Evolutionary conservation across 1,140 invertebrate genomes (phyloP).

Genomic region (Wasmannia auropunctata): DNA sequence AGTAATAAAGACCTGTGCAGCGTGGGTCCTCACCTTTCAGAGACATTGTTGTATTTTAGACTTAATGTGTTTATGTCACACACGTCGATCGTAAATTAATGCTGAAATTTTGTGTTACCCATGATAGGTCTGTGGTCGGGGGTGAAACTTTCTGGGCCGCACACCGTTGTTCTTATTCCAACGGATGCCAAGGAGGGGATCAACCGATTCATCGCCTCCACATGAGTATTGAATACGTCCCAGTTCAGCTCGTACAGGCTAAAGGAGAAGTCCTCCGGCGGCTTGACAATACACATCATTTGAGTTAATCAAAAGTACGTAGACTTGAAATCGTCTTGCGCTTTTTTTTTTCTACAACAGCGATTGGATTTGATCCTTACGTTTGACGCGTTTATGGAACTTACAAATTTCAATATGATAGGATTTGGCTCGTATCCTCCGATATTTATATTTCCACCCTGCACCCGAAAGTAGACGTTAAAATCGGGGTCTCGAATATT

Average conservation of each 20-base stretch:
- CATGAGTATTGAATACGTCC: slow-evolving; percentile 92
- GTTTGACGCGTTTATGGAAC: slow-evolving; percentile 41
- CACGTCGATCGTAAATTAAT: neutral
- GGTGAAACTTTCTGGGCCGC: slow-evolving; percentile 95
- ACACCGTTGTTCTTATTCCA: slow-evolving; percentile 94
- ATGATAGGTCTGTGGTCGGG: slow-evolving; percentile 96
- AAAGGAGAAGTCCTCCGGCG: slow-evolving; percentile 92
- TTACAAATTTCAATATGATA: slow-evolving; percentile 90
- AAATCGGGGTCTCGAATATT: slow-evolving; percentile 95
- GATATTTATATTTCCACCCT: slow-evolving; percentile 92
- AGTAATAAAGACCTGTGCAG: slow-evolving; percentile 90
- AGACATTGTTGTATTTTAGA: slow-evolving; percentile 17
- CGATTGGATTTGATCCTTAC: neutral
- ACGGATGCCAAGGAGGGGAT: slow-evolving; percentile 90
- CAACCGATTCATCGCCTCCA: slow-evolving; percentile 90
- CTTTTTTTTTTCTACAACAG: neutral
- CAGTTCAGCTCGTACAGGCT: slow-evolving; percentile 94
- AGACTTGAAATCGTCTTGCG: neutral
- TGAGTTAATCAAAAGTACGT: neutral
- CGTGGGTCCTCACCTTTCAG: slow-evolving; percentile 85
- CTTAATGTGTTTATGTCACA: neutral
- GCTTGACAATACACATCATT: slow-evolving; percentile 79
- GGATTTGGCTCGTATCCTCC: slow-evolving; percentile 96
- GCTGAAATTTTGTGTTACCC: slow-evolving; percentile 86
- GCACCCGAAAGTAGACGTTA: slow-evolving; percentile 93